Percentiles rank a stretch among this genome's conserved stretches.
Evolutionary conservation across 2,888 invertebrate genomes (phyloP).

Genomic region (Mermis nigrescens): DNA sequence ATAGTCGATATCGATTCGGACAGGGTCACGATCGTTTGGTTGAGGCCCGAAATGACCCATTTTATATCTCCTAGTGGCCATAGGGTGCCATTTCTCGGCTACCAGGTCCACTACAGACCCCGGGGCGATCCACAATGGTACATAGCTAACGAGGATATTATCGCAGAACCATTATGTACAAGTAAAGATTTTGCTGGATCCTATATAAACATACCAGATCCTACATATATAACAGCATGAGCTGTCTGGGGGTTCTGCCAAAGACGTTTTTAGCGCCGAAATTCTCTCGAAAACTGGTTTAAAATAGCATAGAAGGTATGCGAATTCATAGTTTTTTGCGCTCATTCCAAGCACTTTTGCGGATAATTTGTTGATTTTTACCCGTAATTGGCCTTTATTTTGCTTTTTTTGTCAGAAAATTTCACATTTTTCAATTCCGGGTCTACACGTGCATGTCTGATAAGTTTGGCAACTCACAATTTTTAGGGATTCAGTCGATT

Average conservation of each 20-base stretch:
- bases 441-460: no score
- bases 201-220: not conserved
- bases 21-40: slow-evolving; percentile 27
- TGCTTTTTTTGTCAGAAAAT: no score
- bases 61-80: not conserved
- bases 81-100: not conserved
- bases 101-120: slow-evolving; percentile 18
- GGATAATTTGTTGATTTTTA: no score
- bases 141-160: slow-evolving; percentile 22
- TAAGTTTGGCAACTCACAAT: no score
- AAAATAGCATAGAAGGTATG: no score
- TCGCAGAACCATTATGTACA: slow-evolving; percentile 22
- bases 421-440: no score
- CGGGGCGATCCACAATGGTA: slow-evolving; percentile 26
- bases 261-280: no score
- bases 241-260: not conserved
- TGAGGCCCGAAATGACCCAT: slow-evolving; percentile 17
- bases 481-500: no score
- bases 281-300: no score
- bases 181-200: slow-evolving; percentile 10
- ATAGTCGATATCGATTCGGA: slow-evolving; percentile 21
- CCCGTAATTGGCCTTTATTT: no score
- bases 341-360: no score
- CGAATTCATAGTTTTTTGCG: no score
- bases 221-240: not conserved